Evolutionary conservation across 2,113 vertebrate genomes (phyloP).

Genomic region (Triplophysa dalaica): DNA sequence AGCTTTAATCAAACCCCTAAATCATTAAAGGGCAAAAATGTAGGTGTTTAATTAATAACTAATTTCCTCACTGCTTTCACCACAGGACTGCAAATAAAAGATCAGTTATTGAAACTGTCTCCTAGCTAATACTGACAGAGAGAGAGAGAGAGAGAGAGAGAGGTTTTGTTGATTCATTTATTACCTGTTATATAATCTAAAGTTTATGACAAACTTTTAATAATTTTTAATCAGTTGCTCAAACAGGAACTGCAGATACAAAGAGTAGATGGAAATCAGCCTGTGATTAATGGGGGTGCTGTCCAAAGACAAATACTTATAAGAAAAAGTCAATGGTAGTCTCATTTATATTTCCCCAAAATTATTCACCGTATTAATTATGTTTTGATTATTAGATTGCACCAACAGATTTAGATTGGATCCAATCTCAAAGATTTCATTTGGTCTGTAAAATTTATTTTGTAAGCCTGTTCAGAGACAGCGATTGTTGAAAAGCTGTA

Average conservation of each 20-base stretch:
- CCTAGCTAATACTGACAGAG: not conserved
- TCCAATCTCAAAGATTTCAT: conserved; percentile 27
- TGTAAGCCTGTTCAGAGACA: conserved; percentile 10
- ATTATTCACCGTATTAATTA: conserved; percentile 11
- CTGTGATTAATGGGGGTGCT: conserved; percentile 41
- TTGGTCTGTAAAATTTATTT: not conserved
- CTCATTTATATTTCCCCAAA: conserved; percentile 39
- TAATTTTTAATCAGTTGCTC: conserved; percentile 49
- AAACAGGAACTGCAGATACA: conserved; percentile 10
- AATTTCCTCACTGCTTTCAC: not conserved
- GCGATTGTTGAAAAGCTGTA: too few relatives aligned
- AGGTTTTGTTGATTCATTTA: conserved; percentile 19
- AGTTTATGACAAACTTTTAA: conserved; percentile 45
- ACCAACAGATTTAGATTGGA: not conserved
- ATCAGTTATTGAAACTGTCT: not conserved
- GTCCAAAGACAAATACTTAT: conserved; percentile 5
- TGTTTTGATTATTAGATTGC: conserved; percentile 32
- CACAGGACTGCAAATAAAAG: conserved; percentile 6
- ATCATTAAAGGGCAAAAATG: not conserved
- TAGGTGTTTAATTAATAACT: conserved; percentile 22
- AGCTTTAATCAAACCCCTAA: not conserved
- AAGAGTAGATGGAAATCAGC: not conserved
- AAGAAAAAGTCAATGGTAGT: conserved; percentile 20
- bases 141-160: not conserved
- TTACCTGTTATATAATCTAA: conserved; percentile 41